These are phyloP conservation scores for Ectropis crepuscularia DNA, from an alignment of 2,888 invertebrate species.

Conservation along the genomic window DNA sequence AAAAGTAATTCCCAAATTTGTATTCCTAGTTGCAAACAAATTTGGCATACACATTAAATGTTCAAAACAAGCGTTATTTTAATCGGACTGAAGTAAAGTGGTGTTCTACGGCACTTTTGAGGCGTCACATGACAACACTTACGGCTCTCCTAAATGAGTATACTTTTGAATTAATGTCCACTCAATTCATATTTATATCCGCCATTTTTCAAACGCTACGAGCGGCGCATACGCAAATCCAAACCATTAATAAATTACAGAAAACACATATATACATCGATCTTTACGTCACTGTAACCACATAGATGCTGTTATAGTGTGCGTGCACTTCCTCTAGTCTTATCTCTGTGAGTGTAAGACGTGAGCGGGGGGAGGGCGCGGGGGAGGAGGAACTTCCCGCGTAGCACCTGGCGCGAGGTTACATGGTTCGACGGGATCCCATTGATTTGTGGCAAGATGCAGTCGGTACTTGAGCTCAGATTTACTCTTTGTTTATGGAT, in stretches of 20 bases:
- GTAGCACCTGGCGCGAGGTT: conserved; percentile 82
- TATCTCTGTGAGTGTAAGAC: conserved; percentile 58
- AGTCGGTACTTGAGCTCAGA: conserved; percentile 63
- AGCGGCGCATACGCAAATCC: conserved; percentile 76
- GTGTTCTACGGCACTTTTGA: conserved; percentile 53
- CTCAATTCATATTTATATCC: conserved; percentile 72
- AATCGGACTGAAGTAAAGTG: conserved; percentile 50
- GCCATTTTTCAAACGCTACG: conserved; percentile 74
- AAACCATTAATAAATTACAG: conserved; percentile 78
- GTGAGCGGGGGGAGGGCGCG: conserved; percentile 41
- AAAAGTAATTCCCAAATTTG: conserved; percentile 18
- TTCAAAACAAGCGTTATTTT: conserved; percentile 29
- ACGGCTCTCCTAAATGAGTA: conserved; percentile 58
- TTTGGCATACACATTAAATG: conserved; percentile 35
- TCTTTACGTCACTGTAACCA: conserved; percentile 57
- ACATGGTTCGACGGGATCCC: conserved; percentile 73
- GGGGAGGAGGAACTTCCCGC: conserved; percentile 72
- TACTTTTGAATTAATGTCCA: conserved; percentile 72
- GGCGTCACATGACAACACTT: conserved; percentile 54
- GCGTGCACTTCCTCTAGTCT: conserved; percentile 62
- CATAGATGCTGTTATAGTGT: conserved; percentile 47
- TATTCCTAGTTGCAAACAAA: conserved; percentile 32
- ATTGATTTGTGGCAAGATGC: conserved; percentile 79
- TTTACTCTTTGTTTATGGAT: conserved; percentile 62
- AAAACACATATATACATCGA: conserved; percentile 66